Evolutionary conservation across 2,113 vertebrate genomes (phyloP).

Genomic region (Oreotragus oreotragus): DNA sequence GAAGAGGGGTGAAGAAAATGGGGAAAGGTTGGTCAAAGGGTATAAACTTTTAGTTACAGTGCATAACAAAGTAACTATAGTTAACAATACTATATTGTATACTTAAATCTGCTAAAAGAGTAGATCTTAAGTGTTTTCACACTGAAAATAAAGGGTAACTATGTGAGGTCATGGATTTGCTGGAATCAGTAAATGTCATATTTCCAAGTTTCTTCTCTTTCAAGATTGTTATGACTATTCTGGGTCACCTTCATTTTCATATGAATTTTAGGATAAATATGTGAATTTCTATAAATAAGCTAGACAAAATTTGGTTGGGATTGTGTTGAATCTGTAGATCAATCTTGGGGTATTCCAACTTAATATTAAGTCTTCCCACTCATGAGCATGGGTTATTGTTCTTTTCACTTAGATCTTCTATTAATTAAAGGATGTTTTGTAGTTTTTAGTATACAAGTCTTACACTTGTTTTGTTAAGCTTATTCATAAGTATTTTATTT

Average conservation of each 20-base stretch:
- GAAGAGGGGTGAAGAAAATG: neutral
- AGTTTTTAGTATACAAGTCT: neutral
- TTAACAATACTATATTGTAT: neutral
- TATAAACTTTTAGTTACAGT: neutral
- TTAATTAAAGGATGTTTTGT: neutral
- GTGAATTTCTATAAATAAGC: neutral
- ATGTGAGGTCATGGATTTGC: neutral
- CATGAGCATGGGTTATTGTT: neutral
- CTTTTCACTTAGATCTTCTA: conserved; percentile 21
- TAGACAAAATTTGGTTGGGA: neutral
- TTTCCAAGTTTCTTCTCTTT: conserved; percentile 31
- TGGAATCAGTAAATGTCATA: neutral
- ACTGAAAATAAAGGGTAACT: neutral
- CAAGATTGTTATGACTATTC: neutral
- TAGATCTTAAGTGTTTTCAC: neutral
- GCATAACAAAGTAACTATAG: neutral
- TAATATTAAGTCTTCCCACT: conserved; percentile 16
- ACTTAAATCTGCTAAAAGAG: neutral
- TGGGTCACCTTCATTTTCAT: neutral
- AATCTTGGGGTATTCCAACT: neutral
- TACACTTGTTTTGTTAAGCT: conserved; percentile 10
- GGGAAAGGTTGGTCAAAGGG: neutral
- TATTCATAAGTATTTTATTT: conserved; percentile 23
- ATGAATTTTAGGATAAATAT: neutral
- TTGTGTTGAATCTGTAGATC: neutral